Conservation (phyloP, 2,113 vertebrate species). For the Dromiciops gliroides region DNA sequence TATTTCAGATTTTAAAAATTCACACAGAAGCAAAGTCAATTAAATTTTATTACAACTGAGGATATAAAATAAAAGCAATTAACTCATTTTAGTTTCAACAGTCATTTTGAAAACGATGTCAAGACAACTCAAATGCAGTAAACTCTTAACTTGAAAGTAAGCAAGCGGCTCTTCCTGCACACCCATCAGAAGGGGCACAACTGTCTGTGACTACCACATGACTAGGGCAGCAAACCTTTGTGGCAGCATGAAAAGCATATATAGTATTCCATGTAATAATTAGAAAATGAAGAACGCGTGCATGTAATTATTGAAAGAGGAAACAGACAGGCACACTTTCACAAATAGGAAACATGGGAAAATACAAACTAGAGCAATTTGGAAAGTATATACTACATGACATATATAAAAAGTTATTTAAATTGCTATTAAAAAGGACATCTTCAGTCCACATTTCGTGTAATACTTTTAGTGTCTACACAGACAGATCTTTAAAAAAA, state of each 20-base stretch:
- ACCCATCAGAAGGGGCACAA: slow-evolving; percentile 29
- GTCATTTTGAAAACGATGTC: slow-evolving; percentile 90
- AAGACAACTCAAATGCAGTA: slow-evolving; percentile 86
- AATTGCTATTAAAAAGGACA: slow-evolving; percentile 88
- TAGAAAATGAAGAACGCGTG: slow-evolving; percentile 81
- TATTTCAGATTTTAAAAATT: slow-evolving; percentile 82
- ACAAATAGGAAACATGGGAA: slow-evolving; percentile 84
- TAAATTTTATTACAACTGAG: slow-evolving; percentile 94
- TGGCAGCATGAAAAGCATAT: slow-evolving; percentile 77
- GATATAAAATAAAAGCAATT: slow-evolving; percentile 96
- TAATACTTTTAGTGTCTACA: slow-evolving; percentile 94
- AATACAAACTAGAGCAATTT: slow-evolving; percentile 83
- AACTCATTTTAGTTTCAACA: slow-evolving; percentile 92
- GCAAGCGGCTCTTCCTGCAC: slow-evolving; percentile 65
- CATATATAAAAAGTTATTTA: slow-evolving; percentile 88
- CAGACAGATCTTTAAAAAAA: slow-evolving; percentile 91
- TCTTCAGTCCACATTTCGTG: slow-evolving; percentile 85
- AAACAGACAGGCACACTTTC: slow-evolving; percentile 83
- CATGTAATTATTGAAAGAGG: slow-evolving; percentile 75
- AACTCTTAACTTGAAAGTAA: slow-evolving; percentile 76
- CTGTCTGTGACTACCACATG: slow-evolving; percentile 43
- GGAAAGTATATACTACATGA: slow-evolving; percentile 85
- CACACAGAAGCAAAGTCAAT: slow-evolving; percentile 88
- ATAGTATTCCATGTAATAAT: slow-evolving; percentile 77
- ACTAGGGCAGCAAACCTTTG: slow-evolving; percentile 38